A percentile compares a stretch with the other conserved stretches of the same genome.
Conservation (phyloP, 2,113 vertebrate species). For the Cygnus buccinator region DNA sequence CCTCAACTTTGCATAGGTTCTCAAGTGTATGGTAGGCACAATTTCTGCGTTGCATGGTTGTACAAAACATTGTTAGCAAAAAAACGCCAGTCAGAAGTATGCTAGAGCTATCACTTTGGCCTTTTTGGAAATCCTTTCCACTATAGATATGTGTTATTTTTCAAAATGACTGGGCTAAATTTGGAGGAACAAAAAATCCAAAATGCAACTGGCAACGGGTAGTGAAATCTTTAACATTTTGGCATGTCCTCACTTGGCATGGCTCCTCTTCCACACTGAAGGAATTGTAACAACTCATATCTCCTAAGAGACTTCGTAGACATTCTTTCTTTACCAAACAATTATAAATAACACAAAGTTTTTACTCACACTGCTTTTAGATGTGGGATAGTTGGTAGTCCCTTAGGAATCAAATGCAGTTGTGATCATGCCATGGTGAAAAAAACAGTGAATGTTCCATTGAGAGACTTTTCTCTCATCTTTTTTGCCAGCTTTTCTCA, state of each 20-base stretch:
- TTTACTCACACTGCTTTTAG: neutral
- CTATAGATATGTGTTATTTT: neutral
- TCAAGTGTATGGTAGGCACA: fast-evolving
- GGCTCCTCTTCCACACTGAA: neutral
- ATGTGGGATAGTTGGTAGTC: neutral
- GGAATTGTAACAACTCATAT: neutral
- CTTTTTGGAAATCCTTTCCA: neutral
- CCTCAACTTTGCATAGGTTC: neutral
- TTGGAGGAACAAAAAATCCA: neutral
- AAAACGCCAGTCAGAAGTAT: neutral
- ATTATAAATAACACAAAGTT: neutral
- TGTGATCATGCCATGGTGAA: neutral
- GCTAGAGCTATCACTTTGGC: neutral
- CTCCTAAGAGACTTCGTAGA: neutral
- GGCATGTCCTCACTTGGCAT: neutral
- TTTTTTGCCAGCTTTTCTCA: neutral
- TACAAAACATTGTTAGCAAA: neutral
- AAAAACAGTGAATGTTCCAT: neutral
- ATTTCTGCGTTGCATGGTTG: neutral
- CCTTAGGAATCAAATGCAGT: neutral
- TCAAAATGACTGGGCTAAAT: fast-evolving
- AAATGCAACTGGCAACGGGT: neutral
- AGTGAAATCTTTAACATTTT: neutral
- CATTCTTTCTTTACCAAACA: neutral
- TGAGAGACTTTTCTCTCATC: neutral